Evolutionary conservation across 1,140 invertebrate genomes (phyloP).

Genomic region (Cotesia vestalis): DNA sequence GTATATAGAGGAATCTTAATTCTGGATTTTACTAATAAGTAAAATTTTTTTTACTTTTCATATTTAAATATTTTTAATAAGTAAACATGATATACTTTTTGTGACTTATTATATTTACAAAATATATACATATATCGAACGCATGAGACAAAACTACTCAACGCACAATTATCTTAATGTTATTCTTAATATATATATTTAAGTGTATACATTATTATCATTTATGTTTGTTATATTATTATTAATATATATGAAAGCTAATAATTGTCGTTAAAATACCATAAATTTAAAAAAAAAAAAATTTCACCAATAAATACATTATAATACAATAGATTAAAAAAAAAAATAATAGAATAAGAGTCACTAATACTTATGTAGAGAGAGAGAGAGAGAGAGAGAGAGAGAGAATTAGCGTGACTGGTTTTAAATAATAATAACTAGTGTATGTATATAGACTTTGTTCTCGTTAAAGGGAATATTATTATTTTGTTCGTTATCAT

Average conservation of each 20-base stretch:
- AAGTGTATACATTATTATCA: constrained; percentile 48
- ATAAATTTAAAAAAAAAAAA: neutral
- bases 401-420: neutral
- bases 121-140: constrained; percentile 28
- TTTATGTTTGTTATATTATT: neutral
- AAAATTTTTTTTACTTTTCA: neutral
- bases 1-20: too few species aligned
- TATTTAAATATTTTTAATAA: constrained; percentile 39
- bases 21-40: too few species aligned
- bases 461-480: constrained; percentile 15
- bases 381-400: too few species aligned
- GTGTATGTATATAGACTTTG: neutral
- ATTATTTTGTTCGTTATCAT: neutral
- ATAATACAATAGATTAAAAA: constrained; percentile 53
- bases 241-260: constrained; percentile 35
- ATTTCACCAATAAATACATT: constrained; percentile 60
- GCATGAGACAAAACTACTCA: constrained; percentile 42
- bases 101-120: constrained; percentile 31
- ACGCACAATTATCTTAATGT: constrained; percentile 45
- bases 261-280: constrained; percentile 2
- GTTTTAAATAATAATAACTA: neutral
- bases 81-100: constrained; percentile 41
- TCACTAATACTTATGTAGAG: neutral
- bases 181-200: constrained; percentile 33
- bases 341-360: constrained; percentile 6